Percentiles rank a stretch among this genome's conserved stretches.
These are phyloP conservation scores for Colletes gigas DNA, from an alignment of 1,140 invertebrate genomes.

Conservation along the genomic window DNA sequence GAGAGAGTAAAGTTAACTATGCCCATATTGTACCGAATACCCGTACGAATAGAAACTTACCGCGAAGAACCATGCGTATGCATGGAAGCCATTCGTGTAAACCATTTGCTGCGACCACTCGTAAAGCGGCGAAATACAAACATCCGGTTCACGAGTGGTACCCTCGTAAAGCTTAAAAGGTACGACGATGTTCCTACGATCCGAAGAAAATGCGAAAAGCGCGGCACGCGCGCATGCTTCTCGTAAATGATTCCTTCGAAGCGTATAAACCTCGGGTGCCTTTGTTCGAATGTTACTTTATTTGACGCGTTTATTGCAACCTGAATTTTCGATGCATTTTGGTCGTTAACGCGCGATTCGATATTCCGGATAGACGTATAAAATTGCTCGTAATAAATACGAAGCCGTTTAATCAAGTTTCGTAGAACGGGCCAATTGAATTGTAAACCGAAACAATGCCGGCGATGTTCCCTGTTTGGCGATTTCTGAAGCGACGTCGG, in stretches of 20 bases:
- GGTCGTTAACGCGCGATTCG: slow-evolving; percentile 15
- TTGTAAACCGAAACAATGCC: slow-evolving; percentile 49
- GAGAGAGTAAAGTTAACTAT: too few species aligned
- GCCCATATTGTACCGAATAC: too few species aligned
- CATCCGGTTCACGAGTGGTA: slow-evolving; percentile 50
- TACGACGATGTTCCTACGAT: slow-evolving; percentile 4
- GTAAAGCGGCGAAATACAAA: slow-evolving; percentile 53
- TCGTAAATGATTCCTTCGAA: neutral
- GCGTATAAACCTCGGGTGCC: too few species aligned
- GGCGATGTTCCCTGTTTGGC: slow-evolving; percentile 19
- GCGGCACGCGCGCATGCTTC: neutral
- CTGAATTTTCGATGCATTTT: too few species aligned
- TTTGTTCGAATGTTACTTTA: neutral
- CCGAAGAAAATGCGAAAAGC: slow-evolving; percentile 19
- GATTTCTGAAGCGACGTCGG: slow-evolving; percentile 23
- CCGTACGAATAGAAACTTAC: too few species aligned
- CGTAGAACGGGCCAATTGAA: slow-evolving; percentile 28
- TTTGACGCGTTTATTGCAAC: too few species aligned
- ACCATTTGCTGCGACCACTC: slow-evolving; percentile 32
- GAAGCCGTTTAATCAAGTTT: slow-evolving; percentile 36
- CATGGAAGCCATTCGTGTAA: slow-evolving; percentile 43
- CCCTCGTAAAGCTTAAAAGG: slow-evolving; percentile 49
- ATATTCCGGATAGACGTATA: slow-evolving; percentile 39
- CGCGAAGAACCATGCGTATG: slow-evolving; percentile 11
- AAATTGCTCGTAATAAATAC: slow-evolving; percentile 48